A percentile compares a stretch with the other conserved stretches of the same genome.
Evolutionary conservation across 2,797 vertebrate genomes (phyloP).

Genomic region (Balearica regulorum): DNA sequence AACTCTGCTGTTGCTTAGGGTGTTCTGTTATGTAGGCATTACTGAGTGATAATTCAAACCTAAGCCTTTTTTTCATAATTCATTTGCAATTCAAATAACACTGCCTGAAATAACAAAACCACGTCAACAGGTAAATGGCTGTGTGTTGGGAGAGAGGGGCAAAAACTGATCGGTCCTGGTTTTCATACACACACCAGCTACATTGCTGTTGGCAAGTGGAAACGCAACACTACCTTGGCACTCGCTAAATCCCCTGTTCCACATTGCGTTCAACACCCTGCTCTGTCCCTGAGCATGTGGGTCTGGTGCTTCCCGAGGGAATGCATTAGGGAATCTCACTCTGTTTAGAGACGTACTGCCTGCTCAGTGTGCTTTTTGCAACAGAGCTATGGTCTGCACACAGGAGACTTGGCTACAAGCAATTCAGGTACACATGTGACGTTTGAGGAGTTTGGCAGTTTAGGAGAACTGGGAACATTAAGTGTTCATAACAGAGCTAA

Average conservation of each 20-base stretch:
- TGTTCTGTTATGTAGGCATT: neutral
- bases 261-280: fast-evolving
- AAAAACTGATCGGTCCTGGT: neutral
- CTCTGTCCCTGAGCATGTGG: neutral
- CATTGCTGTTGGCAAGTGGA: neutral
- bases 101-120: neutral
- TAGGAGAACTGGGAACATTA: neutral
- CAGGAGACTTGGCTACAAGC: neutral
- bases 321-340: neutral
- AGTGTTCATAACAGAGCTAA: neutral
- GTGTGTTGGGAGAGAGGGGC: neutral
- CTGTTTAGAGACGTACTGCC: neutral
- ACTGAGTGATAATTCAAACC: neutral
- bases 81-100: neutral
- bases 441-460: neutral
- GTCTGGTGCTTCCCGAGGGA: neutral
- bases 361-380: neutral
- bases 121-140: neutral
- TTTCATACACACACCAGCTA: neutral
- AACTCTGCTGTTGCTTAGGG: neutral
- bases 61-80: neutral
- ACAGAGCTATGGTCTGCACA: neutral
- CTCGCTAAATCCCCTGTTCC: neutral
- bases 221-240: fast-evolving
- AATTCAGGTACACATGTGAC: neutral